These are phyloP conservation scores for Branchellion lobata DNA, from an alignment of 2,888 invertebrate species.

Conservation along the genomic window DNA sequence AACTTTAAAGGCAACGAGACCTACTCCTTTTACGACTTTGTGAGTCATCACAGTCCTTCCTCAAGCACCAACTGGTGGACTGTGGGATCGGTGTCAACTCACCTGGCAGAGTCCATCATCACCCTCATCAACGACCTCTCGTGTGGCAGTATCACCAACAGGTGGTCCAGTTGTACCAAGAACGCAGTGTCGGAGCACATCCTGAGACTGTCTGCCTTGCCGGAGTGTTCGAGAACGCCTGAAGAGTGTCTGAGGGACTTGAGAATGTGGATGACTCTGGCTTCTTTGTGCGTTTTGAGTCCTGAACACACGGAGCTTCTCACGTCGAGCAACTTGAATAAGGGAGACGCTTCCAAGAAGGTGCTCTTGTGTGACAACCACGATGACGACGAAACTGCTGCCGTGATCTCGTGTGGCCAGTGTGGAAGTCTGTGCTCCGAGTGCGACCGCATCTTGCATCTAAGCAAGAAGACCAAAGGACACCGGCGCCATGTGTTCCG, in stretches of 20 bases:
- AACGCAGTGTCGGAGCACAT: conserved; percentile 84
- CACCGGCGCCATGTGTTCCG: conserved; percentile 90
- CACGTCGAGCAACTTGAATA: conserved; percentile 76
- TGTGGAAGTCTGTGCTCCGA: conserved; percentile 93
- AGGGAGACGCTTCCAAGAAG: conserved; percentile 52
- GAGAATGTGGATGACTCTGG: conserved; percentile 83
- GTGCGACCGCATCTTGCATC: conserved; percentile 90
- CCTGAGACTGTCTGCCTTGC: conserved; percentile 76
- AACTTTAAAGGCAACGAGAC: conserved; percentile 54
- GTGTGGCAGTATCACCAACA: conserved; percentile 79
- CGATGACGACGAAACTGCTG: conserved; percentile 88
- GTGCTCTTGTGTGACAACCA: conserved; percentile 86
- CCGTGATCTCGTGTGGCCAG: conserved; percentile 84
- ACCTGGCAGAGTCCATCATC: conserved; percentile 84
- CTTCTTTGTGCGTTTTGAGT: conserved; percentile 87
- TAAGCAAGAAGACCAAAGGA: conserved; percentile 79
- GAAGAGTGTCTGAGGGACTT: conserved; percentile 79
- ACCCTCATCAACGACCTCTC: conserved; percentile 82
- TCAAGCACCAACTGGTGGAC: conserved; percentile 77
- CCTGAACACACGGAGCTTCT: conserved; percentile 82
- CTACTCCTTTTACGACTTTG: neutral
- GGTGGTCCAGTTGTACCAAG: conserved; percentile 84
- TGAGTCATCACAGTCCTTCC: neutral
- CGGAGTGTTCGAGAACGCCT: conserved; percentile 75
- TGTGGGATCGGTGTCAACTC: conserved; percentile 77